A percentile compares a stretch with the other conserved stretches of the same genome.
phyloP scores from a whole-genome alignment of 2,888 invertebrate genomes.

The Papilio elwesi region DNA sequence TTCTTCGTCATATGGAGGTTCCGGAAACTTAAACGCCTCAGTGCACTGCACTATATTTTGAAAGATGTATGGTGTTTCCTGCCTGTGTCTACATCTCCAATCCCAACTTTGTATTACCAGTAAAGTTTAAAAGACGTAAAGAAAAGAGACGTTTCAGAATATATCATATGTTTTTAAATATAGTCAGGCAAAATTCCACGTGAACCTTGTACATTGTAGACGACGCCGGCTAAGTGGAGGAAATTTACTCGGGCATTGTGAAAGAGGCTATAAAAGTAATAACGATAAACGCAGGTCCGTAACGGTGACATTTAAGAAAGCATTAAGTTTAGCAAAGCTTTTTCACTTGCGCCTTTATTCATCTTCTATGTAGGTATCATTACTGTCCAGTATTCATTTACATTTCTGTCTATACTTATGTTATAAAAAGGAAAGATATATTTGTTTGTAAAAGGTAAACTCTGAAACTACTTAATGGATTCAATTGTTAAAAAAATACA shows the following conservation, averaged over 20 bases:
- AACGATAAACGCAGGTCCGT: slow-evolving; percentile 32
- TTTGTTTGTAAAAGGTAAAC: too few relatives aligned
- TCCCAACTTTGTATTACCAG: too few relatives aligned
- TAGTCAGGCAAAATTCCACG: not conserved
- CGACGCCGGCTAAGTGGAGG: slow-evolving; percentile 12
- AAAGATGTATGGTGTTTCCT: not conserved
- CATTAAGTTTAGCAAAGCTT: slow-evolving; percentile 15
- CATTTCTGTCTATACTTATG: not conserved
- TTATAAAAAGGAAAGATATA: not conserved
- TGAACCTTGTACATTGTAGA: not conserved
- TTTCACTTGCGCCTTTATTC: slow-evolving; percentile 7
- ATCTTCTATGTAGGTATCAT: not conserved
- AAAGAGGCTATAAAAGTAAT: slow-evolving; percentile 37
- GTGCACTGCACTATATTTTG: too few relatives aligned
- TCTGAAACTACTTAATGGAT: too few relatives aligned
- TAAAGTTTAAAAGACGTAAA: too few relatives aligned
- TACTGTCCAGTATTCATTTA: not conserved
- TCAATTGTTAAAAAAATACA: too few relatives aligned
- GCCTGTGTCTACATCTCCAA: too few relatives aligned
- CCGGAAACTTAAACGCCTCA: not conserved
- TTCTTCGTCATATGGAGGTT: not conserved
- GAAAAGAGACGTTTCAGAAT: too few relatives aligned
- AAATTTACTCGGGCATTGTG: slow-evolving; percentile 31
- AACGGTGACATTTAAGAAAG: slow-evolving; percentile 27
- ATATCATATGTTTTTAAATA: not conserved